A percentile compares a stretch with the other conserved stretches of the same genome.
These are phyloP conservation scores for Thereva unica DNA, from an alignment of 2,888 invertebrate species.

Conservation along the genomic window DNA sequence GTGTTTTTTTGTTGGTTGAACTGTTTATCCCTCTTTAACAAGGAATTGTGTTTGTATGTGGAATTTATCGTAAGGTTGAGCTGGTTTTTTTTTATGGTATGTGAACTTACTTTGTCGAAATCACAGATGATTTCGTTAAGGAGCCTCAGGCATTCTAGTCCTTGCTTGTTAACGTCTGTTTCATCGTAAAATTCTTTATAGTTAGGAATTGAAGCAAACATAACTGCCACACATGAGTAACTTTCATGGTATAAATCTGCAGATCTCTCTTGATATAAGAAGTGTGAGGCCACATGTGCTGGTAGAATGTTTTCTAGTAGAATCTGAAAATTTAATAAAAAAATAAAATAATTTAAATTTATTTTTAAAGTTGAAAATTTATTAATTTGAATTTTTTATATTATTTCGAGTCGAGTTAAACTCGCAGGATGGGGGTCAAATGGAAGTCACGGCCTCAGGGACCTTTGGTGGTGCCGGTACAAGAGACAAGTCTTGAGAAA, in stretches of 20 bases:
- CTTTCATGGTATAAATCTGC: slow-evolving; percentile 93
- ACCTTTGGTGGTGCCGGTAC: too few relatives aligned
- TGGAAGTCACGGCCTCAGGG: too few relatives aligned
- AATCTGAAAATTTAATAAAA: slow-evolving; percentile 62
- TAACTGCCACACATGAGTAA: slow-evolving; percentile 91
- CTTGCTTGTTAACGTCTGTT: slow-evolving; percentile 95
- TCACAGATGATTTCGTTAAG: slow-evolving; percentile 98
- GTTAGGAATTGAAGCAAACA: slow-evolving; percentile 98
- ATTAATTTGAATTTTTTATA: too few relatives aligned
- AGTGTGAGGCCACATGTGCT: slow-evolving; percentile 93
- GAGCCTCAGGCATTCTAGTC: slow-evolving; percentile 88
- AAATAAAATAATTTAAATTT: slow-evolving; percentile 3
- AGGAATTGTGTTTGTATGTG: not conserved
- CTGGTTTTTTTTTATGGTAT: not conserved
- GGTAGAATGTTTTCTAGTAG: slow-evolving; percentile 95
- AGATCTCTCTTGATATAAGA: slow-evolving; percentile 67
- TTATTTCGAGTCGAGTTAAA: too few relatives aligned
- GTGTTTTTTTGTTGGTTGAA: too few relatives aligned
- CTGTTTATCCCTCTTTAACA: too few relatives aligned
- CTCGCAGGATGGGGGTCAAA: too few relatives aligned
- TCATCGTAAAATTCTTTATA: slow-evolving; percentile 97
- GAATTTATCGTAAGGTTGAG: not conserved
- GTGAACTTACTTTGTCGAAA: slow-evolving; percentile 82
- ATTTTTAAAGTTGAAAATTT: too few relatives aligned
- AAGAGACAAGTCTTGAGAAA: too few relatives aligned